Evolutionary conservation across 1,140 invertebrate genomes (phyloP).

Genomic region (Eumeta japonica): DNA sequence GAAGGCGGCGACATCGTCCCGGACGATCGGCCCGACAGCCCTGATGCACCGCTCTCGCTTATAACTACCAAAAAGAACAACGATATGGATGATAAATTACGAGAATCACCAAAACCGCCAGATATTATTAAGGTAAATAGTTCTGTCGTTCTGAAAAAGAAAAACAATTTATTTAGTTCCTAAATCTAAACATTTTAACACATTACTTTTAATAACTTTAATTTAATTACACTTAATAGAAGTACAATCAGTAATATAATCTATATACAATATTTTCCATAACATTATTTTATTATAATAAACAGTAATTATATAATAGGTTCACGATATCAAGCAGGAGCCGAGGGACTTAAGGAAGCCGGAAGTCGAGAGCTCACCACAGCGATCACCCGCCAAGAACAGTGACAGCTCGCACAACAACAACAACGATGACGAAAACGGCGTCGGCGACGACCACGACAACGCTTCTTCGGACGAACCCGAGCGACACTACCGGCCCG

Average conservation of each 20-base stretch:
- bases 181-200: too few species aligned
- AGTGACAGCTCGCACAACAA: slow-evolving; percentile 53
- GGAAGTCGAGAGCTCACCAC: slow-evolving; percentile 43
- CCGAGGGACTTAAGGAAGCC: slow-evolving; percentile 54
- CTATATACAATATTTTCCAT: neutral
- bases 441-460: slow-evolving; percentile 39
- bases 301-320: slow-evolving; percentile 14
- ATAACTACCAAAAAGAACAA: slow-evolving; percentile 60
- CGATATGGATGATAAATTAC: slow-evolving; percentile 38
- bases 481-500: slow-evolving; percentile 42
- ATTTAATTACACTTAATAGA: too few species aligned
- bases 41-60: slow-evolving; percentile 66
- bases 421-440: slow-evolving; percentile 54
- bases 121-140: slow-evolving; percentile 51
- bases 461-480: slow-evolving; percentile 46
- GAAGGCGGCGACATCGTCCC: slow-evolving; percentile 57
- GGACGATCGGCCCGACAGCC: slow-evolving; percentile 62
- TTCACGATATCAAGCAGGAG: slow-evolving; percentile 58
- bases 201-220: neutral
- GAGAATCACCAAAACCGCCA: slow-evolving; percentile 51
- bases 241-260: too few species aligned
- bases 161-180: neutral
- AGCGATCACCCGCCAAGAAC: slow-evolving; percentile 50
- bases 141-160: neutral
- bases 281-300: neutral